Percentiles rank a stretch among this genome's conserved stretches.
Conservation (phyloP, 2,113 vertebrate species). For the Burhinus bistriatus region DNA sequence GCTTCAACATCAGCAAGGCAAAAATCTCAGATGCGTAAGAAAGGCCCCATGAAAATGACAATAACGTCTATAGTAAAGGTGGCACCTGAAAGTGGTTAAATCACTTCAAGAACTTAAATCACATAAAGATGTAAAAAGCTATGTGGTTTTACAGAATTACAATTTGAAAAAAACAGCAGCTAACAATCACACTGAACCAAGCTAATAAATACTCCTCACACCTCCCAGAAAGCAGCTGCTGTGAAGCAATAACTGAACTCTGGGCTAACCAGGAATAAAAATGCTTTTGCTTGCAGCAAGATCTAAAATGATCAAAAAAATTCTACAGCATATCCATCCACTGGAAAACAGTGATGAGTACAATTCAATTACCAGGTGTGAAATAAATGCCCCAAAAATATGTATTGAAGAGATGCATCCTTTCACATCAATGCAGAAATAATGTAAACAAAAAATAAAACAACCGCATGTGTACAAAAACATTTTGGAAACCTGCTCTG, state of each 20-base stretch:
- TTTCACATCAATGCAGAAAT: neutral
- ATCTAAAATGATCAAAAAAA: neutral
- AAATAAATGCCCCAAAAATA: neutral
- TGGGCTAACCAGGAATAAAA: neutral
- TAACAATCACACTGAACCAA: neutral
- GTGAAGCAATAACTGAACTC: neutral
- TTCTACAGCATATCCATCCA: neutral
- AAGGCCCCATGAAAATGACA: neutral
- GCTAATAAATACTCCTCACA: neutral
- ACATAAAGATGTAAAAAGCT: neutral
- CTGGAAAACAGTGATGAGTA: neutral
- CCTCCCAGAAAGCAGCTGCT: neutral
- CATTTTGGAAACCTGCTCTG: neutral
- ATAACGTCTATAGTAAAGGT: neutral
- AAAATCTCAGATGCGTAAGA: neutral
- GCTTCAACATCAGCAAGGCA: neutral
- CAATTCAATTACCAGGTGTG: neutral
- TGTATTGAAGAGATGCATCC: neutral
- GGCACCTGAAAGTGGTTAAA: neutral
- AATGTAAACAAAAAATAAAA: neutral
- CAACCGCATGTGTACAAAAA: neutral
- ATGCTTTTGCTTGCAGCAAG: neutral
- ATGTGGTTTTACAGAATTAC: neutral
- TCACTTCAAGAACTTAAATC: neutral
- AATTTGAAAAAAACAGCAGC: neutral